phyloP scores from a whole-genome alignment of 2,797 vertebrate genomes.

The Sebastiscus albofasciatus region DNA sequence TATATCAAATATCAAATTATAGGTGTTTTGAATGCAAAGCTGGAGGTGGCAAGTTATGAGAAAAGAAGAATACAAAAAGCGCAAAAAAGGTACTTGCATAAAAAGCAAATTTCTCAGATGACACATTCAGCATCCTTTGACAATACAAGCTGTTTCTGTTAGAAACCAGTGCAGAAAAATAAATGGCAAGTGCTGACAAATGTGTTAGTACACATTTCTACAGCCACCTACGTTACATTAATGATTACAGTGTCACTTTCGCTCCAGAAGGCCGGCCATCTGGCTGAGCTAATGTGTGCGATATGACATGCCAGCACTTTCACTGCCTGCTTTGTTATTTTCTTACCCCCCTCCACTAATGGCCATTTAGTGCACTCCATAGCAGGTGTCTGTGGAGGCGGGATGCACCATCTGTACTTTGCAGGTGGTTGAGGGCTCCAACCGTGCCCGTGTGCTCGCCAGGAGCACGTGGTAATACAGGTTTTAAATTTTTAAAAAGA shows the following conservation, averaged over 20 bases:
- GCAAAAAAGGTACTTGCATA: neutral
- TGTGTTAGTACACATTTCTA: neutral
- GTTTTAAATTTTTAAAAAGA: slow-evolving; percentile 9
- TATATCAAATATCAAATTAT: slow-evolving; percentile 26
- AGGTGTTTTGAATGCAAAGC: neutral
- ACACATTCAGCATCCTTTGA: neutral
- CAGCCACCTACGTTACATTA: slow-evolving; percentile 18
- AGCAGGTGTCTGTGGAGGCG: slow-evolving; percentile 82
- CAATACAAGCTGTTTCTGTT: neutral
- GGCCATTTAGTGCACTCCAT: slow-evolving; percentile 75
- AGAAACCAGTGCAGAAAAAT: neutral
- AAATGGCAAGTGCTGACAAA: neutral
- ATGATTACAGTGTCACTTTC: slow-evolving; percentile 55
- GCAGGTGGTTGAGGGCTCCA: slow-evolving; percentile 70
- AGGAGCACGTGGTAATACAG: neutral
- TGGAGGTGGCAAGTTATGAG: neutral
- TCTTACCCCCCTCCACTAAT: slow-evolving; percentile 63
- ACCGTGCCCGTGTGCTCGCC: slow-evolving; percentile 42
- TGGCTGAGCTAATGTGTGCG: slow-evolving; percentile 70
- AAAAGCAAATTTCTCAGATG: neutral
- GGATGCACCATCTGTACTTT: slow-evolving; percentile 80
- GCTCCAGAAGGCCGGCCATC: slow-evolving; percentile 75
- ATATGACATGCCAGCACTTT: slow-evolving; percentile 77
- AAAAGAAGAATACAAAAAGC: neutral
- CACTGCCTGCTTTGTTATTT: slow-evolving; percentile 75